phyloP scores from a whole-genome alignment of 2,797 vertebrate species.

The Simalia tracyae region DNA sequence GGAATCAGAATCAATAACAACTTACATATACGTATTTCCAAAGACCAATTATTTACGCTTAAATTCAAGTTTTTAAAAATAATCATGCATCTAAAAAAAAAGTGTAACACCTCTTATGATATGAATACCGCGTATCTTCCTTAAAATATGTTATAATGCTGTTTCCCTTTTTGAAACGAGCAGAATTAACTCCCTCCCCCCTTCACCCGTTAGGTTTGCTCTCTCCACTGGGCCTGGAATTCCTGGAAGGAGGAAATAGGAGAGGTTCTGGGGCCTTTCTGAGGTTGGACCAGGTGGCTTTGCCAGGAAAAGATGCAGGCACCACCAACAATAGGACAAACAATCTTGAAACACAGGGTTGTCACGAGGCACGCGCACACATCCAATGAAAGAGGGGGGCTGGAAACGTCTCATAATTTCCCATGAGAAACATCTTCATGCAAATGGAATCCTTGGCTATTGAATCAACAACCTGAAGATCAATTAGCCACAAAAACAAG shows the following conservation, averaged over 20 bases:
- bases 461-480: background rate
- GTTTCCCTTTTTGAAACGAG: background rate
- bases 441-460: background rate
- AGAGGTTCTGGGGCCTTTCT: background rate
- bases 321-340: background rate
- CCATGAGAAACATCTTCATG: background rate
- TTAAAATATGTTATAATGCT: background rate
- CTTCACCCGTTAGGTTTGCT: background rate
- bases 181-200: background rate
- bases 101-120: background rate
- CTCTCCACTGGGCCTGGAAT: background rate
- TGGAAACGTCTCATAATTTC: background rate
- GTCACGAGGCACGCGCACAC: rapidly evolving
- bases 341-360: background rate
- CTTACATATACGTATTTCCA: background rate
- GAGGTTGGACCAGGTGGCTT: rapidly evolving
- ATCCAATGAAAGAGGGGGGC: background rate
- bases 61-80: background rate
- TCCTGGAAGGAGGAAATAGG: too few species aligned
- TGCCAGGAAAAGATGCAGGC: constrained; percentile 33
- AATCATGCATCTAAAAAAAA: background rate
- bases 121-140: background rate
- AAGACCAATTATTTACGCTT: background rate
- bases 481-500: background rate
- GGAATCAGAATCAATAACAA: background rate